These are phyloP conservation scores for Micromesistius poutassou DNA, from an alignment of 2,797 vertebrate genomes.

Conservation along the genomic window DNA sequence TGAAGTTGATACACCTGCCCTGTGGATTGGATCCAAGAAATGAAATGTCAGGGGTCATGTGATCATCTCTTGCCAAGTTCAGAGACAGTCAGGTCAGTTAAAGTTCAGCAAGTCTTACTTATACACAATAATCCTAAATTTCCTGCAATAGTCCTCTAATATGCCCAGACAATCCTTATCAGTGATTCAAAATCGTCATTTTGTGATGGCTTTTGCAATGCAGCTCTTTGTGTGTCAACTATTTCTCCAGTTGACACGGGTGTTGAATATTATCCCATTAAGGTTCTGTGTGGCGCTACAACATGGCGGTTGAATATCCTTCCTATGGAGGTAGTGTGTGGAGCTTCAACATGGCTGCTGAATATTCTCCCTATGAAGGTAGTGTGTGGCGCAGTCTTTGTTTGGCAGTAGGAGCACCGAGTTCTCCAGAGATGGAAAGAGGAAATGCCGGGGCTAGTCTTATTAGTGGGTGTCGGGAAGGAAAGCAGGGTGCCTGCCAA, in stretches of 20 bases:
- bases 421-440: constrained; percentile 50
- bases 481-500: constrained; percentile 51
- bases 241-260: not conserved
- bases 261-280: not conserved
- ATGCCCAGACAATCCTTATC: not conserved
- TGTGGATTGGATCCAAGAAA: constrained; percentile 47
- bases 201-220: not conserved
- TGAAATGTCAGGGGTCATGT: not conserved
- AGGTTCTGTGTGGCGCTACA: not conserved
- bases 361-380: constrained; percentile 6
- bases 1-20: constrained; percentile 94
- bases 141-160: not conserved
- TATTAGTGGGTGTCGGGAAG: constrained; percentile 46
- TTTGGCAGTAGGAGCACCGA: constrained; percentile 21
- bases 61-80: not conserved
- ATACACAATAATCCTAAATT: not conserved
- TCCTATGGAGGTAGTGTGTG: not conserved
- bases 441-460: constrained; percentile 45
- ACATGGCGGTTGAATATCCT: not conserved
- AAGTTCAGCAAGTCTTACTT: too few species aligned
- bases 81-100: not conserved
- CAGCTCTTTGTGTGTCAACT: not conserved
- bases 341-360: not conserved
- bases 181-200: not conserved
- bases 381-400: constrained; percentile 16